phyloP scores from a whole-genome alignment of 2,113 vertebrate species.

The Lasiurus cinereus region DNA sequence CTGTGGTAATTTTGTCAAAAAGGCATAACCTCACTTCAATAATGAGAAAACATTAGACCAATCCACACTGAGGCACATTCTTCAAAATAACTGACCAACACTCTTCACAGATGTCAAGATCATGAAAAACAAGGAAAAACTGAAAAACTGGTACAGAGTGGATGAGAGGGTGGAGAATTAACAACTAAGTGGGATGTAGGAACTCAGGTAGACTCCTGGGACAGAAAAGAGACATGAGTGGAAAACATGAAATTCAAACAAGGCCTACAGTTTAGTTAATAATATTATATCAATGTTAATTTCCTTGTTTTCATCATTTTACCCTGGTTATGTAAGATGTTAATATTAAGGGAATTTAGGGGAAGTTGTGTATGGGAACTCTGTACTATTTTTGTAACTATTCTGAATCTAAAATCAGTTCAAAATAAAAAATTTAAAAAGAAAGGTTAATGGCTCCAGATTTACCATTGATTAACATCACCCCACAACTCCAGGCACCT shows the following conservation, averaged over 20 bases:
- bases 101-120: conserved; percentile 41
- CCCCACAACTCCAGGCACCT: neutral
- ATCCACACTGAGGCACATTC: neutral
- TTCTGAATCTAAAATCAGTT: conserved; percentile 71
- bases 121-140: neutral
- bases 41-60: conserved; percentile 33
- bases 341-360: conserved; percentile 50
- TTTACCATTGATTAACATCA: conserved; percentile 40
- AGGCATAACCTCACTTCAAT: neutral
- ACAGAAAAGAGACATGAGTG: neutral
- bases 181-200: neutral
- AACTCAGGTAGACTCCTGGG: neutral
- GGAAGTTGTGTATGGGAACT: neutral
- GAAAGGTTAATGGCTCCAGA: conserved; percentile 50
- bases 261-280: neutral
- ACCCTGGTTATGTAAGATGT: conserved; percentile 56
- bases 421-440: conserved; percentile 56
- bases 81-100: conserved; percentile 28
- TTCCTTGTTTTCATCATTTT: conserved; percentile 27
- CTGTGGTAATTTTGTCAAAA: conserved; percentile 5
- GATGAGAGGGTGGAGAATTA: neutral
- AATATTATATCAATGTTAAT: neutral
- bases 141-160: neutral
- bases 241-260: conserved; percentile 18
- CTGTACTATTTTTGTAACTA: conserved; percentile 69